Conservation (phyloP, 2,888 invertebrate genomes). For the Siphlonurus alternatus region DNA sequence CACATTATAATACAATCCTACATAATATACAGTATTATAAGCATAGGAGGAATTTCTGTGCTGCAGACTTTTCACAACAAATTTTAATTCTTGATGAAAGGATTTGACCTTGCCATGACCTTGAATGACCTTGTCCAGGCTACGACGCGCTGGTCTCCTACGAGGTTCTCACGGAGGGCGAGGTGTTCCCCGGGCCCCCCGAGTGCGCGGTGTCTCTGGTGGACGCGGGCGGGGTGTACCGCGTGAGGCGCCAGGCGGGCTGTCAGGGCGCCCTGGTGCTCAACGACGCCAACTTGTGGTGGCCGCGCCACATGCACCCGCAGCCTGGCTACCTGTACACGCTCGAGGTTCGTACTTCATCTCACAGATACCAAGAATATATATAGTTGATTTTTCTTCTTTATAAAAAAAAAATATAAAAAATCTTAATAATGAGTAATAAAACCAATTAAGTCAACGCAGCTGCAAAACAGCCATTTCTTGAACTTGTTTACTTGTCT, state of each 20-base stretch:
- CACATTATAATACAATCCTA: not conserved
- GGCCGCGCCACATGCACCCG: conserved; percentile 16
- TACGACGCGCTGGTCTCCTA: conserved; percentile 10
- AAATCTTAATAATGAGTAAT: not conserved
- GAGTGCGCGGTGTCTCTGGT: conserved; percentile 8
- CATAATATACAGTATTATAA: not conserved
- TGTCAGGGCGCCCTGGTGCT: conserved; percentile 16
- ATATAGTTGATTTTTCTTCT: too few species aligned
- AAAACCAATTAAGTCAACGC: not conserved
- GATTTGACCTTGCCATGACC: too few species aligned
- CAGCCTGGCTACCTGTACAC: conserved; percentile 17
- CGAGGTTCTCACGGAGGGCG: conserved; percentile 1
- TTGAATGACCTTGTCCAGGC: too few species aligned
- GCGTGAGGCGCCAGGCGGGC: not conserved
- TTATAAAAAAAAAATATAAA: too few species aligned
- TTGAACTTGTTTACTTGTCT: too few species aligned
- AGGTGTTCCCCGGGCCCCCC: conserved; percentile 4
- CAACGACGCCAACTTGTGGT: conserved; percentile 17
- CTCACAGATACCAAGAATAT: too few species aligned
- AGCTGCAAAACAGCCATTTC: too few species aligned
- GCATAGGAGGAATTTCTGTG: not conserved
- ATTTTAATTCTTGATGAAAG: too few species aligned
- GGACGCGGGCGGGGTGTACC: not conserved
- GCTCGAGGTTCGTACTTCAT: conserved; percentile 16
- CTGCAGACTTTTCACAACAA: not conserved